Evolutionary conservation across 2,888 invertebrate species (phyloP), one percentile per base, ranked within the genome.

Genomic region (Dendrolimus pini): DNA sequence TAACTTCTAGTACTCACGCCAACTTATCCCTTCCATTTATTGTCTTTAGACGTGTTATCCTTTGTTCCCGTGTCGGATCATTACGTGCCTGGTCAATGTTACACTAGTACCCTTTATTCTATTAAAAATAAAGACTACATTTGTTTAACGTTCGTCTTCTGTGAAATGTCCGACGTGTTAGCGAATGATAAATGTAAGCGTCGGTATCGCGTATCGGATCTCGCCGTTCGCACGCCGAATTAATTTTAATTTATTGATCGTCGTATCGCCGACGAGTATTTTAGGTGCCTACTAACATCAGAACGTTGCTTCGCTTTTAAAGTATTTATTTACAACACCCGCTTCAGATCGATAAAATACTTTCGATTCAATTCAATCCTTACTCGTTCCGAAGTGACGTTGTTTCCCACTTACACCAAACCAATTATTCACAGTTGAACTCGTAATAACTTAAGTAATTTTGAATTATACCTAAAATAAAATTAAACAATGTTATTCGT

Each of bases 201-300:
- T 89, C 81, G 81, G 75, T 89, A 90, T 90, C 90, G 85, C 82
- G 80, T 85, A 90, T 90, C 89, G 89, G 86, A 90, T 90, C 89
- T 88, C 82, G 71, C 79, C 89, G 89, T 89, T 90, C 89, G 90
- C 89, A 88, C 88, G 88, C 89, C 89, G 90, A 90, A 90, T 89
- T 90, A 89, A 90, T 90, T 89, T 90, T 89, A 89, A 90, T 89
- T 90, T 90, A 90, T 90, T 89, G 90, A 89, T 88, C 86, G 85
- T 78, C 79, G 85, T 86, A 89, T 86, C 85, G 86, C 83, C 83
- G 80, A 78, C 69, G 83, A 85, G 83, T 85, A 87, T 89, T 87
- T 88, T 86, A 86, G 85, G 75, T 88, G 82, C 86, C 85, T 85
- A 83, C 85, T 78, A 82, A 81, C 79, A 66, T 74, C 70, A 75